These are phyloP conservation scores for Platynereis dumerilii DNA, from an alignment of 2,888 invertebrate species.

Conservation along the genomic window DNA sequence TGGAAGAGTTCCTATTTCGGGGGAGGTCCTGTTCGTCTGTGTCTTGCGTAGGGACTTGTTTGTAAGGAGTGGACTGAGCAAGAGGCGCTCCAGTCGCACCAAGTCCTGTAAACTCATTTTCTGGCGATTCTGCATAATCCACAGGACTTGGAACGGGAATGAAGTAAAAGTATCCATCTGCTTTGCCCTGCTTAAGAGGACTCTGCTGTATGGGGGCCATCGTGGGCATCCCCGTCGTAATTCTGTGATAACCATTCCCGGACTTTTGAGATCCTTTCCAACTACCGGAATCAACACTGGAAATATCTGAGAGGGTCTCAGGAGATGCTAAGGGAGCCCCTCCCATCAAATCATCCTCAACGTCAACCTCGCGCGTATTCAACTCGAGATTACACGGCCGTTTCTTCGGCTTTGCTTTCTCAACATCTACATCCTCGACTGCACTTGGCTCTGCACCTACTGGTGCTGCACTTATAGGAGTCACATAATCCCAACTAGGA, in stretches of 20 bases:
- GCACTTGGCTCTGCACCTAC: neutral
- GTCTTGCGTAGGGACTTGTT: neutral
- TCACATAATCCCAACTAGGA: slow-evolving; percentile 66
- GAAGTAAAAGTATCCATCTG: slow-evolving; percentile 26
- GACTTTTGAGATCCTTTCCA: slow-evolving; percentile 23
- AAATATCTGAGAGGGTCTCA: slow-evolving; percentile 80
- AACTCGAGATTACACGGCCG: slow-evolving; percentile 24
- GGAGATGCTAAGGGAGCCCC: slow-evolving; percentile 81
- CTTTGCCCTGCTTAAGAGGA: slow-evolving; percentile 30
- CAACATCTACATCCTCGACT: neutral
- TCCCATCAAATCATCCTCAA: slow-evolving; percentile 2
- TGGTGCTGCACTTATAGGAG: slow-evolving; percentile 46
- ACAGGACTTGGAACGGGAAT: slow-evolving; percentile 18
- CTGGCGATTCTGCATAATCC: slow-evolving; percentile 23
- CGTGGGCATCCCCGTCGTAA: slow-evolving; percentile 37
- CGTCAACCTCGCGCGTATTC: neutral
- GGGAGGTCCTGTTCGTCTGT: neutral
- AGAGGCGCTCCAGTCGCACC: slow-evolving; percentile 1
- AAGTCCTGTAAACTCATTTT: slow-evolving; percentile 14
- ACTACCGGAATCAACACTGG: slow-evolving; percentile 73
- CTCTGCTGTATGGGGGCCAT: slow-evolving; percentile 50
- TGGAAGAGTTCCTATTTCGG: neutral
- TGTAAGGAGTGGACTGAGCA: slow-evolving; percentile 28
- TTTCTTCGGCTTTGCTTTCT: neutral
- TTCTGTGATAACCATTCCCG: slow-evolving; percentile 31